Evolutionary conservation across 2,888 invertebrate species (phyloP), one percentile per base, ranked within the genome.

Genomic region (Carpatolechia fugitivella): DNA sequence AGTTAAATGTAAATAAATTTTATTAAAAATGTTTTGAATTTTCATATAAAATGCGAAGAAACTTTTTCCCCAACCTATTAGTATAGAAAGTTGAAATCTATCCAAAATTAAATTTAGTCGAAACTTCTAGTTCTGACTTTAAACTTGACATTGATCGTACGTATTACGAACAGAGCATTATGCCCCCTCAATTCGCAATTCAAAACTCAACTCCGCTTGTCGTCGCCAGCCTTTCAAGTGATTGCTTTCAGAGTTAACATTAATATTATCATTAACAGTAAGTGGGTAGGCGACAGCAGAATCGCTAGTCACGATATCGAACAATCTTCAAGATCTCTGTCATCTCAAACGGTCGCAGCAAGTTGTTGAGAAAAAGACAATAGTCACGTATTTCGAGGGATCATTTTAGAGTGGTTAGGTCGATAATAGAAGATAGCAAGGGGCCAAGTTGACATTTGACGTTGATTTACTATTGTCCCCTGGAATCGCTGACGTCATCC

Each of bases 381-480:
- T 56, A 65, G 72, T 74, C 74, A 73, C 69, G 69, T 69, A 69
- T 70, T 68, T 62, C 63, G 54, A 59, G 24, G 57, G 82, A 30
- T 74, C 85, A 64, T 48, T 47, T 53, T 74, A 69, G 5, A 61
- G 29, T 81, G 80, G 87, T 66, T 62, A 55, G 44, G 57, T 64
- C 61, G 62, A 72, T 76, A 78, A 80, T 78, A 69, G 66, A 64
- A 70, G 74, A 77, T 72, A 69, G 71, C 73, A 72, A 82, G 80
- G 84, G 81, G 76, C 69, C 69, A 62, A 66, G 85, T 83, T 85
- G 87, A 89, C 88, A 87, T 82, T 80, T 83, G 88, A 89, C 86
- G 88, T 87, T 89, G 88, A 89, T 88, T 88, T 82, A 80, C 80
- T 80, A 87, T 86, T 88, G 88, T 87, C 74, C 72, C 70, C 72